Conservation (phyloP, 2,113 vertebrate genomes). For the Catagonus wagneri region DNA sequence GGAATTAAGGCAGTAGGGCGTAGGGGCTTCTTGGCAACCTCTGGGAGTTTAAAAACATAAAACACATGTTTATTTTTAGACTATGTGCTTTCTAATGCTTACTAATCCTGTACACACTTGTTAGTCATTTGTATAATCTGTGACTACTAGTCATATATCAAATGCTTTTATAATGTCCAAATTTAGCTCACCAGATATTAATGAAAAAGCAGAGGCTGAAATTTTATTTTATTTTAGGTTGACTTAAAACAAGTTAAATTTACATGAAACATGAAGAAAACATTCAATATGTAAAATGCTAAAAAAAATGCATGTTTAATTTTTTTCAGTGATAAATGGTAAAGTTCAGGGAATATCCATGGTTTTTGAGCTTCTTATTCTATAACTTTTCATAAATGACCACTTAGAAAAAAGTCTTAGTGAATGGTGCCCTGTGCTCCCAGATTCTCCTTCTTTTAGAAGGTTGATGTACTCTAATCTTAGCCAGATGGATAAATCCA, state of each 20-base stretch:
- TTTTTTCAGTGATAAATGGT: constrained; percentile 22
- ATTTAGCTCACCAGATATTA: background rate
- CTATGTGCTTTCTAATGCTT: background rate
- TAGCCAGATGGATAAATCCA: background rate
- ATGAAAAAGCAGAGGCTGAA: background rate
- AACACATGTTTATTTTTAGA: constrained; percentile 55
- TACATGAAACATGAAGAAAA: background rate
- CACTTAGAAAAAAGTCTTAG: background rate
- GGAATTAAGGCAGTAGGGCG: constrained; percentile 78
- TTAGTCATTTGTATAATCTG: background rate
- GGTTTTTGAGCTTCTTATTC: background rate
- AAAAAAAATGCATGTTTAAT: background rate
- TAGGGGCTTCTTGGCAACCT: constrained; percentile 74
- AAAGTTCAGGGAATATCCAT: background rate
- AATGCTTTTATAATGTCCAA: background rate
- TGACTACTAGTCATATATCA: background rate
- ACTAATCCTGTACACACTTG: background rate
- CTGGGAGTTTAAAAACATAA: constrained; percentile 80
- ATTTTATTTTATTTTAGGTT: constrained; percentile 5
- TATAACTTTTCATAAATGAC: background rate
- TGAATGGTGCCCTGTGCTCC: background rate
- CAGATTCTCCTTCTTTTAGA: background rate
- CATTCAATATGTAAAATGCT: background rate
- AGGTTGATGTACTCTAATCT: background rate
- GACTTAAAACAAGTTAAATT: constrained; percentile 40